phyloP scores from a whole-genome alignment of 2,113 vertebrate species.

The Myrmophylax atrothorax region DNA sequence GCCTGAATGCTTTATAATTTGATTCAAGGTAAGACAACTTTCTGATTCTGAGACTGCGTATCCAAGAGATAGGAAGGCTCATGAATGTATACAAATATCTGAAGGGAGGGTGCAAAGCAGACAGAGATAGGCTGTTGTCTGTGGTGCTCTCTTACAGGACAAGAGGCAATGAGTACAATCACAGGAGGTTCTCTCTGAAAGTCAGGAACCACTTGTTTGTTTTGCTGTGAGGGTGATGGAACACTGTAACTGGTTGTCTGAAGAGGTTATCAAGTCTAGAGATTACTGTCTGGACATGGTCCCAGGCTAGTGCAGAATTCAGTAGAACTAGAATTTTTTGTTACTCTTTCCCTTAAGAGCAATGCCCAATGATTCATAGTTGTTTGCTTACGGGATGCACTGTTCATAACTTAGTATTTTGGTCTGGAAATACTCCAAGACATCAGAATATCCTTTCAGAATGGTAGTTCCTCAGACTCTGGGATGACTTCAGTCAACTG shows the following conservation, averaged over 20 bases:
- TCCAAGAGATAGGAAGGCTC: neutral
- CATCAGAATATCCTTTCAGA: neutral
- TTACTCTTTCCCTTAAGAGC: neutral
- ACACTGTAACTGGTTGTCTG: neutral
- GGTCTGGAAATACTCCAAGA: neutral
- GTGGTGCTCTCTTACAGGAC: neutral
- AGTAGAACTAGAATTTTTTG: neutral
- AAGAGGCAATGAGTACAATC: neutral
- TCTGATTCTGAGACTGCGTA: neutral
- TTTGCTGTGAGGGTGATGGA: neutral
- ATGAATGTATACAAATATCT: neutral
- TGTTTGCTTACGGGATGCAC: neutral
- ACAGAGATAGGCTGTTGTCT: neutral
- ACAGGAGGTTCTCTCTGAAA: neutral
- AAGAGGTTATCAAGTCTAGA: neutral
- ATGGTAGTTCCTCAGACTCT: neutral
- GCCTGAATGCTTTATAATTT: neutral
- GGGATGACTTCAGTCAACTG: neutral
- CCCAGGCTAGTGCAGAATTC: neutral
- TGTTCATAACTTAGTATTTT: neutral
- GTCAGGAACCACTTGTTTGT: neutral
- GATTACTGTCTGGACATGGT: rapidly evolving
- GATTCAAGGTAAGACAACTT: neutral
- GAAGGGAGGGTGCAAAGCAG: neutral
- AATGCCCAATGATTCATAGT: neutral